Base-by-base conservation (phyloP, 1,140 invertebrate genomes). In the Drosophila malerkotliana region DNA sequence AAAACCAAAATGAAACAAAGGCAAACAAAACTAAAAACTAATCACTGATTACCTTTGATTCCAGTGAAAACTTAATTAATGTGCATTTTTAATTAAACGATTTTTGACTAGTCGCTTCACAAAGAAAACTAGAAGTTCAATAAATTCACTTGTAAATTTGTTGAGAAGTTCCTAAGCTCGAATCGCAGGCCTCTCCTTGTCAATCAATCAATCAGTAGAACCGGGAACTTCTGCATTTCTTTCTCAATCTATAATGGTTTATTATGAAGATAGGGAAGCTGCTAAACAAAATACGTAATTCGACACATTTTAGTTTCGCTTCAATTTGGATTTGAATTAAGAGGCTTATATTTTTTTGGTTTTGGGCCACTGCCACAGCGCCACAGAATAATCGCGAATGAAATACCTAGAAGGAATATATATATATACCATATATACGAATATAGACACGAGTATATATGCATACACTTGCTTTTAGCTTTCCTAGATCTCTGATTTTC, bases 391-490 rank as follows among this genome's bases (percentile, higher is more conserved):
- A 77, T 77, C 72, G 54, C 76, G 66, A 77, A 80, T 66, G 67
- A 71, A 67, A 71, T 81, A 76, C 39, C 61, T 71, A 71, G 55
- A 68, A 67, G 32, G 48, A 73, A 60, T 68, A 77, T 69, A 68
- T 64, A 68, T 64, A 74, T 48, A 73, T 48, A 74, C 55, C 32
- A 55, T 79, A 74, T 73, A 74, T 26, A 54, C 49, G 55, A 53
- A 72, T 68, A 78, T 72, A 84, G 37, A 85, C 57, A 74, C 49
- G 54, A 62, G 57, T 74, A 73, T 74, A 74, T 67, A 79, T 79
- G 78, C 68, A 80, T 66, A 85, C 62, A 87, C 87, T 79, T 89
- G 83, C 83, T 87, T 87, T 89, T 87, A 87, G 84, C 83, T 87
- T 87, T 79, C 72, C 84, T 87, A 87, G 84, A 79, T 48, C 67